Evolutionary conservation across 1,140 invertebrate genomes (phyloP), one percentile per base, ranked within the genome.

Genomic region (Drosophila tropicalis): DNA sequence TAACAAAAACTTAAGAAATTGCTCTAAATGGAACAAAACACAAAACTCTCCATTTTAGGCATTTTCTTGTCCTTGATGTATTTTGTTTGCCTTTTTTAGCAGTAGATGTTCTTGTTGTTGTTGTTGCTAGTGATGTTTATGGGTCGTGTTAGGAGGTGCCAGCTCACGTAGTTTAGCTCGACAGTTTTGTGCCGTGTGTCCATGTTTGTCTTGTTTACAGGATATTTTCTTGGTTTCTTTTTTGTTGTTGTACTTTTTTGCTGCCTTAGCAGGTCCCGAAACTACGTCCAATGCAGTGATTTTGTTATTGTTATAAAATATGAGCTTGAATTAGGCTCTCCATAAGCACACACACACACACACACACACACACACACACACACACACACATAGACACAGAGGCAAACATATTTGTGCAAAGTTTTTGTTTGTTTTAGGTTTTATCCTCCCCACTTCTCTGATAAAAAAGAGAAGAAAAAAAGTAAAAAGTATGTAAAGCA

Each of bases 261-360:
- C 67, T 74, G 81, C 61, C 63, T 61, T 66, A 66, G 73, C 72
- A 76, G 58, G 63, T 34, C 56, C 56, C 29, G 32, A 75, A 76
- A 75, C 62, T 62, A 70, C 72, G 64, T 86, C 82, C 76, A 68
- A 67, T 85, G 79, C 79, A 83, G 79, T 87, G 84, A 87, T 87
- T 89, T 81, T 83, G 84, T 81, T 87, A 81, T 81, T 83, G 76
- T 83, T 83, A 72, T 89, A 80, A 83, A 89, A 86, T 86, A 86
- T 85, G 81, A 86, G 78, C 81, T 80, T 71, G 67, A 81, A 84
- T 85, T 81, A 85, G 81, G 79, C 67, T 71, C 57, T 67, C 73
- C 62, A 66, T 36, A 15, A 40, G 70, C 34, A 73, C 54, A 58
- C 17, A 62, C 15, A 75, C 57, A 67, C 13, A 67, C 40, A 61